These are phyloP conservation scores for Brachypodius melanocephalos DNA, from an alignment of 2,113 vertebrate genomes.

Conservation along the genomic window DNA sequence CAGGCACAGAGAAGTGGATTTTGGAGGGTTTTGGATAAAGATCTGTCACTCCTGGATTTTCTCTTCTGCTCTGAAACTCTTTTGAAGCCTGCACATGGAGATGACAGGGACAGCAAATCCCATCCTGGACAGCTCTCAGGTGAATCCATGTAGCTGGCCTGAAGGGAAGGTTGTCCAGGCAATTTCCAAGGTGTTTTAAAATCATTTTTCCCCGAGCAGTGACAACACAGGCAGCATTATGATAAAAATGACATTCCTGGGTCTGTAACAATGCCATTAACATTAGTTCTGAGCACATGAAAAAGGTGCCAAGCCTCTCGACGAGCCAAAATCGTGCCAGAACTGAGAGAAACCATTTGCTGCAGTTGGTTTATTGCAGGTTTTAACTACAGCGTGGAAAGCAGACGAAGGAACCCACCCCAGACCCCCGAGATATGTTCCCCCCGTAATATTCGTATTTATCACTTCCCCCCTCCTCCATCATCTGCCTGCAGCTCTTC, in stretches of 20 bases:
- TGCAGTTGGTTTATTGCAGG: neutral
- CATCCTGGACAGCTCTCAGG: neutral
- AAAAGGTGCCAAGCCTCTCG: neutral
- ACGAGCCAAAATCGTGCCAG: neutral
- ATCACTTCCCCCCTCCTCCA: neutral
- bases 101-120: neutral
- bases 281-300: neutral
- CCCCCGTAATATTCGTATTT: neutral
- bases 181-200: neutral
- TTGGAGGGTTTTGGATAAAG: neutral
- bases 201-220: neutral
- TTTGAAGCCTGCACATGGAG: neutral
- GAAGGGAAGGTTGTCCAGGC: neutral
- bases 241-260: neutral
- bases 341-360: neutral
- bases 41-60: neutral
- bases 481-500: neutral
- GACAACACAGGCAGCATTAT: neutral
- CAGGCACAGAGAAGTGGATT: neutral
- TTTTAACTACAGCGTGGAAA: neutral
- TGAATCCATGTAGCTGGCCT: neutral
- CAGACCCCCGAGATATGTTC: fast-evolving
- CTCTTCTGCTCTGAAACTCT: neutral
- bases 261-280: neutral
- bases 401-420: neutral